These are phyloP conservation scores for Xylota sylvarum DNA, from an alignment of 2,888 invertebrate genomes.

Conservation along the genomic window DNA sequence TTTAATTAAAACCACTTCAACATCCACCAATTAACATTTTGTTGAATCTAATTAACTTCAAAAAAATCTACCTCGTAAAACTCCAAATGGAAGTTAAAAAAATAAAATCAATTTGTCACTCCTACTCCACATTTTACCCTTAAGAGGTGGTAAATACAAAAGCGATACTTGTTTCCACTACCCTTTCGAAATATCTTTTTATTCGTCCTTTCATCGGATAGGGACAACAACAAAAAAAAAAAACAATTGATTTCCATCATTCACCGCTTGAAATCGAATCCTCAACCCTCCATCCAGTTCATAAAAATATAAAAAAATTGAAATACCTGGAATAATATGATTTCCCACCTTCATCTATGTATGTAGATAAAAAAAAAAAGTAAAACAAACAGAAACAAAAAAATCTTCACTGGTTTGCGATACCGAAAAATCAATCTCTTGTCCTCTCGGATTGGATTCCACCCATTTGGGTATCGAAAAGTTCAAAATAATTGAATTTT, in stretches of 20 bases:
- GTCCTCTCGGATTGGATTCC: constrained; percentile 49
- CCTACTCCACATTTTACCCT: neutral
- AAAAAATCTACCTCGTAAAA: neutral
- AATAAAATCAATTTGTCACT: constrained; percentile 4
- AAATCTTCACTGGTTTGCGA: constrained; percentile 27
- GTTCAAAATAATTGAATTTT: constrained; percentile 67
- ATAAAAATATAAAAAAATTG: constrained; percentile 39
- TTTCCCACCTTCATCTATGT: constrained; percentile 37
- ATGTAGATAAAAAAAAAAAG: constrained; percentile 11
- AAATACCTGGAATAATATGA: constrained; percentile 60
- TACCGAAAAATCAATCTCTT: constrained; percentile 54
- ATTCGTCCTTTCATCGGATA: constrained; percentile 19
- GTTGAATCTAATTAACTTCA: constrained; percentile 17
- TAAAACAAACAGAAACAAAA: neutral
- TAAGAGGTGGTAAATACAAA: constrained; percentile 21
- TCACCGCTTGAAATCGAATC: constrained; percentile 55
- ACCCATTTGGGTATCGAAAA: constrained; percentile 29
- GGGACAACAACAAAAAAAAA: constrained; percentile 8
- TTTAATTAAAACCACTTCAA: constrained; percentile 3
- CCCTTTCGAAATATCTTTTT: neutral
- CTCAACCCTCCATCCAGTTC: neutral
- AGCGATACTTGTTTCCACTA: neutral
- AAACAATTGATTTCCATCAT: constrained; percentile 61
- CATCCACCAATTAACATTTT: constrained; percentile 14
- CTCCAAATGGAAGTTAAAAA: neutral